A percentile compares a stretch with the other conserved stretches of the same genome.
phyloP scores from a whole-genome alignment of 2,888 invertebrate species.

The Epirrhoe tristata region DNA sequence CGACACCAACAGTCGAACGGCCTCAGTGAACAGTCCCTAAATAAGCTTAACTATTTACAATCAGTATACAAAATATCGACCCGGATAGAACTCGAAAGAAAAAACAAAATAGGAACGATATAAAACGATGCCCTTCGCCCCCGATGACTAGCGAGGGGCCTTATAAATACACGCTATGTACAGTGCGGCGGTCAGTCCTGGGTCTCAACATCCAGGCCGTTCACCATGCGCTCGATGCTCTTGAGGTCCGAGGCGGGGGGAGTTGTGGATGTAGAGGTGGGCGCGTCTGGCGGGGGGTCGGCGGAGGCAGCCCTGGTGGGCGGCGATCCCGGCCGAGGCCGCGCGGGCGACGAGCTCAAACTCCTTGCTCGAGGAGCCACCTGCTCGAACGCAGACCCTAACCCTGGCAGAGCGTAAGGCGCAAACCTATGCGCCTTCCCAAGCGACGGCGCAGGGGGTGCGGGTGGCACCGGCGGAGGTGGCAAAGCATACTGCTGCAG shows the following conservation, averaged over 20 bases:
- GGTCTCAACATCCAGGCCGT: slow-evolving; percentile 95
- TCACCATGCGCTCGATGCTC: slow-evolving; percentile 99
- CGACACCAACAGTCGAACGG: slow-evolving; percentile 50
- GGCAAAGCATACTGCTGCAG: slow-evolving; percentile 94
- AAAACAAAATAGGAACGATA: slow-evolving; percentile 85
- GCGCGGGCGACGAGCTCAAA: slow-evolving; percentile 86
- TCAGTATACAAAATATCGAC: slow-evolving; percentile 79
- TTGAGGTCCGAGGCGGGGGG: slow-evolving; percentile 93
- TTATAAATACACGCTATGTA: slow-evolving; percentile 82
- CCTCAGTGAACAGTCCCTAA: slow-evolving; percentile 61
- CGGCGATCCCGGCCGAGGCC: slow-evolving; percentile 70
- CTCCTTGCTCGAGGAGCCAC: slow-evolving; percentile 92
- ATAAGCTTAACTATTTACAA: slow-evolving; percentile 83
- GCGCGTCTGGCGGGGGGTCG: slow-evolving; percentile 84
- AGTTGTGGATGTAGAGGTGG: slow-evolving; percentile 80
- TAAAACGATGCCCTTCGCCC: slow-evolving; percentile 71
- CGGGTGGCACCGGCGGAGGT: slow-evolving; percentile 86
- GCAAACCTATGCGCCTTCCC: slow-evolving; percentile 92
- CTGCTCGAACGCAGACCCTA: slow-evolving; percentile 95
- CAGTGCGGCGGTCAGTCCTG: slow-evolving; percentile 80
- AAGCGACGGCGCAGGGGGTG: slow-evolving; percentile 87
- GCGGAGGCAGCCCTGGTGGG: slow-evolving; percentile 81
- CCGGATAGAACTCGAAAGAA: slow-evolving; percentile 82
- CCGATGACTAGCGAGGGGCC: slow-evolving; percentile 55
- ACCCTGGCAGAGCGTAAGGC: slow-evolving; percentile 93